These are phyloP conservation scores for Oophaga sylvatica DNA, from an alignment of 2,797 vertebrate species.

Conservation along the genomic window DNA sequence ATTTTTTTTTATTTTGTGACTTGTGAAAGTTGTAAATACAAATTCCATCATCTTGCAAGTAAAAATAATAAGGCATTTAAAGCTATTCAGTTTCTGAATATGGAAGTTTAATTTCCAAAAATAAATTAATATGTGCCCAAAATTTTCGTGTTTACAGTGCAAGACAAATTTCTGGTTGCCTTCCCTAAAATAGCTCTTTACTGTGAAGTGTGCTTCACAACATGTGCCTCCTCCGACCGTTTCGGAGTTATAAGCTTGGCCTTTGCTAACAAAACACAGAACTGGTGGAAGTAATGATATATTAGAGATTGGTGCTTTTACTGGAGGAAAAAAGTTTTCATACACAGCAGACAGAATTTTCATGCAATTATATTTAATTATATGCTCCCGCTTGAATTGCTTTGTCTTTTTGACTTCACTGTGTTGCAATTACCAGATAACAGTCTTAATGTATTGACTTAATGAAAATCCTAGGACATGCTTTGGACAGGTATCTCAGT, in stretches of 20 bases:
- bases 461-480: slow-evolving; percentile 12
- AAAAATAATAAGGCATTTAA: not conserved
- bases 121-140: not conserved
- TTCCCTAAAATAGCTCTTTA: slow-evolving; percentile 28
- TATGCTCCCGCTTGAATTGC: not conserved
- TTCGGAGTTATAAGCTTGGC: slow-evolving; percentile 23
- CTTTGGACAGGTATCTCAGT: slow-evolving; percentile 31
- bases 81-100: not conserved
- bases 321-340: slow-evolving; percentile 33
- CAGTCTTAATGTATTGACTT: slow-evolving; percentile 47
- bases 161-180: not conserved
- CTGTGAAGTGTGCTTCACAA: slow-evolving; percentile 34
- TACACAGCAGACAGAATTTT: slow-evolving; percentile 49
- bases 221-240: slow-evolving; percentile 22
- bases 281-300: slow-evolving; percentile 51
- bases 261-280: slow-evolving; percentile 51
- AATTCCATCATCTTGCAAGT: not conserved
- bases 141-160: not conserved
- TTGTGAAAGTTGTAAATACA: not conserved
- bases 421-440: slow-evolving; percentile 38
- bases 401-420: slow-evolving; percentile 1
- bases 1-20: not conserved
- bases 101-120: not conserved
- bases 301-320: slow-evolving; percentile 45
- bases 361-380: slow-evolving; percentile 57